Evolutionary conservation across 2,797 vertebrate species (phyloP).

Genomic region (Tympanoctomys barrerae): DNA sequence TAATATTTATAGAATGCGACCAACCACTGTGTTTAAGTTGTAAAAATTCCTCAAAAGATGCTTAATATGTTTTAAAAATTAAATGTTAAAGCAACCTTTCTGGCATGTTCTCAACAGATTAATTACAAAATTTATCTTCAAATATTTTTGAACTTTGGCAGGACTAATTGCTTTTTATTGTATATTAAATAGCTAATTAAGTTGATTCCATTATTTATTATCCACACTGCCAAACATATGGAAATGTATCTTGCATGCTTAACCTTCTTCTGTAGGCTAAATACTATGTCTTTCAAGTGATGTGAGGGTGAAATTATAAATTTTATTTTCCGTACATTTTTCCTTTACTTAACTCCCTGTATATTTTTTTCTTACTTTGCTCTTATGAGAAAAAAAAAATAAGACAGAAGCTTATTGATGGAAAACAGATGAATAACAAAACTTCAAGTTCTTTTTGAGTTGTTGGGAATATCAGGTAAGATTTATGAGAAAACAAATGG

Average conservation of each 20-base stretch:
- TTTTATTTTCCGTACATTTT: not conserved
- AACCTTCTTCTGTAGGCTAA: not conserved
- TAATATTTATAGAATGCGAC: too few relatives aligned
- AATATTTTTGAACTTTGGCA: not conserved
- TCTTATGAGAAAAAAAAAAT: not conserved
- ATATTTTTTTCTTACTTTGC: not conserved
- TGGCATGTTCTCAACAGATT: not conserved
- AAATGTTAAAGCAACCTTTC: not conserved
- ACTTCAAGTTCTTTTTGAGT: not conserved
- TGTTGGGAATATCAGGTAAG: not conserved
- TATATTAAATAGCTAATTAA: not conserved
- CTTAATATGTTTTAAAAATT: not conserved
- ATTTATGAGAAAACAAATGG: not conserved
- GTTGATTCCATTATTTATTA: not conserved
- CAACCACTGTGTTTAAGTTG: not conserved
- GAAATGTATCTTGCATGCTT: too few relatives aligned
- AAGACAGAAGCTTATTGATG: not conserved
- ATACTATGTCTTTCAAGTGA: not conserved
- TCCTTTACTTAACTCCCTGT: not conserved
- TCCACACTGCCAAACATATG: not conserved
- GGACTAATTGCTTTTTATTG: not conserved
- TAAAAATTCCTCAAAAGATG: not conserved
- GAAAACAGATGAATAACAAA: not conserved
- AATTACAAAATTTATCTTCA: not conserved
- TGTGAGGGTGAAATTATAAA: not conserved